Evolutionary conservation across 2,888 invertebrate genomes (phyloP).

Genomic region (Mylabris sibirica): DNA sequence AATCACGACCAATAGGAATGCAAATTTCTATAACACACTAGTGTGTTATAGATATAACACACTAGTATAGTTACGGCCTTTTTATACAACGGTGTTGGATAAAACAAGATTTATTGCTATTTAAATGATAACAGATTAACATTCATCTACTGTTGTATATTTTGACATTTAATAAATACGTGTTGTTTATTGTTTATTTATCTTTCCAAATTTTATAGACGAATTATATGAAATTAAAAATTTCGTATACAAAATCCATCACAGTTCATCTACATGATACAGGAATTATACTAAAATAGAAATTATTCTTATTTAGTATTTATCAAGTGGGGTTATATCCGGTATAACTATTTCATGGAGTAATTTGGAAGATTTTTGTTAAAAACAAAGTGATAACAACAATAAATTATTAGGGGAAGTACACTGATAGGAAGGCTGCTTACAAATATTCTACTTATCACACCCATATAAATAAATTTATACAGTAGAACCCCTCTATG

Average conservation of each 20-base stretch:
- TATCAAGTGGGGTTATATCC: conserved; percentile 35
- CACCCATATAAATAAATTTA: background rate
- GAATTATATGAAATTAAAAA: conserved; percentile 31
- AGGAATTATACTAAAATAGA: conserved; percentile 29
- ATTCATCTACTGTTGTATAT: conserved; percentile 28
- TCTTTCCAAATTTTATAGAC: background rate
- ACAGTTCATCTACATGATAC: conserved; percentile 47
- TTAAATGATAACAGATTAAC: conserved; percentile 34
- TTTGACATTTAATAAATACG: conserved; percentile 26
- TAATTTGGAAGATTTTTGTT: background rate
- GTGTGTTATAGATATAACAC: too few relatives aligned
- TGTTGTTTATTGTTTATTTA: conserved; percentile 17
- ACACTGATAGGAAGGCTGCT: background rate
- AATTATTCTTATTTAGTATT: conserved; percentile 19
- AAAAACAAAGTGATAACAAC: conserved; percentile 1
- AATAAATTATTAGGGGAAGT: too few relatives aligned
- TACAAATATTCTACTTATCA: background rate
- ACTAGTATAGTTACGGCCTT: too few relatives aligned
- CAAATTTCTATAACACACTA: too few relatives aligned
- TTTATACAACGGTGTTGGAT: too few relatives aligned
- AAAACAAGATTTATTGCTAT: conserved; percentile 38
- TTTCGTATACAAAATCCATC: conserved; percentile 55
- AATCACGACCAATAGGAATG: too few relatives aligned
- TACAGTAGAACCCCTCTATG: background rate
- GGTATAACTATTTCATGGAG: conserved; percentile 11